These are phyloP conservation scores for Plutella xylostella DNA, from an alignment of 2,888 invertebrate genomes.

Conservation along the genomic window DNA sequence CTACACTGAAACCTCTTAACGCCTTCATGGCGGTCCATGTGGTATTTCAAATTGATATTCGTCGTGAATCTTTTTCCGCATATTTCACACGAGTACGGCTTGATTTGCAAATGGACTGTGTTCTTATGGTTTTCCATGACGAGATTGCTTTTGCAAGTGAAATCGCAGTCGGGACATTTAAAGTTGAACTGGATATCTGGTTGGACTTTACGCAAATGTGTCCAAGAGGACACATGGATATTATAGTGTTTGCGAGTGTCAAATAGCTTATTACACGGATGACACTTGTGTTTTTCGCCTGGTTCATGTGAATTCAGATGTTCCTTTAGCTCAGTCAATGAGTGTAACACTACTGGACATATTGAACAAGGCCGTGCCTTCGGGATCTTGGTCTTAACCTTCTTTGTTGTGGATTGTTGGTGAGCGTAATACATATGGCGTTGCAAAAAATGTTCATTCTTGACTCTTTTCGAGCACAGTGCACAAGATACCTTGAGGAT, in stretches of 20 bases:
- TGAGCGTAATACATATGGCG: not conserved
- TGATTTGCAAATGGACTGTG: conserved; percentile 7
- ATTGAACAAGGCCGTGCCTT: conserved; percentile 30
- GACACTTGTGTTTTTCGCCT: conserved; percentile 29
- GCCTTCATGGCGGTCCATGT: not conserved
- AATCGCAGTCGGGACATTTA: conserved; percentile 2
- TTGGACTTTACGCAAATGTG: conserved; percentile 10
- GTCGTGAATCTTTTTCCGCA: conserved; percentile 33
- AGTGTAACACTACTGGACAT: conserved; percentile 31
- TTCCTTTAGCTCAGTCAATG: conserved; percentile 27
- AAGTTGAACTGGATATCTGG: conserved; percentile 3
- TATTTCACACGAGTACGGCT: conserved; percentile 32
- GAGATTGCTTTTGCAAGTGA: not conserved
- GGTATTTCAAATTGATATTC: conserved; percentile 30
- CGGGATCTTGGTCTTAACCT: not conserved
- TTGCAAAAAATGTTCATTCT: not conserved
- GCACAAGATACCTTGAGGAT: not conserved
- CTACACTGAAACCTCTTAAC: not conserved
- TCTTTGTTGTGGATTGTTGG: not conserved
- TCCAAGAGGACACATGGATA: conserved; percentile 9
- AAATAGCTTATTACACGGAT: conserved; percentile 29
- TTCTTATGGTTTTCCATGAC: conserved; percentile 4
- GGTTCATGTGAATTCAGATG: conserved; percentile 29
- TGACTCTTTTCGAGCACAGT: not conserved
- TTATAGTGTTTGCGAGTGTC: conserved; percentile 12